Evolutionary conservation across 2,113 vertebrate species (phyloP).

Genomic region (Podilymbus podiceps): DNA sequence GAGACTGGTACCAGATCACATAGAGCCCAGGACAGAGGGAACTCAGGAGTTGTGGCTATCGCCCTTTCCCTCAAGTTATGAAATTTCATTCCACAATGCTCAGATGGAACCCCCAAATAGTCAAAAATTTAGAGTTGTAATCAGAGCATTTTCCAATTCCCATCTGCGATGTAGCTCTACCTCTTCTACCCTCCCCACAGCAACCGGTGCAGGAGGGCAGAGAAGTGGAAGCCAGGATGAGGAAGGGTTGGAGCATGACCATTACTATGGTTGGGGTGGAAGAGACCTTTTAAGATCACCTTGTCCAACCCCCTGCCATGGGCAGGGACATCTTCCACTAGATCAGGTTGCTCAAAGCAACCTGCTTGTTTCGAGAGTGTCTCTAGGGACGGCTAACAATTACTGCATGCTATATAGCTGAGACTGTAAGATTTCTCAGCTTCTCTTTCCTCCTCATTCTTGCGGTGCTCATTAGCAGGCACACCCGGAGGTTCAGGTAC

Average conservation of each 20-base stretch:
- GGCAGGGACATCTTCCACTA: neutral
- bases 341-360: neutral
- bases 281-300: neutral
- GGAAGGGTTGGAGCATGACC: neutral
- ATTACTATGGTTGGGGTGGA: neutral
- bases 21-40: neutral
- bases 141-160: neutral
- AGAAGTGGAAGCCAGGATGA: neutral
- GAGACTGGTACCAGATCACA: neutral
- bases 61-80: neutral
- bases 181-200: neutral
- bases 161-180: fast-evolving
- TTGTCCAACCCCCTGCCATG: neutral
- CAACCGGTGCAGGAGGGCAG: neutral
- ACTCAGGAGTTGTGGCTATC: neutral
- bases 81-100: neutral
- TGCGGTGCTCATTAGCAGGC: neutral
- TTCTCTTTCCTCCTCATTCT: neutral
- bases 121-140: neutral
- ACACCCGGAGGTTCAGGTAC: neutral
- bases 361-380: neutral
- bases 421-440: neutral
- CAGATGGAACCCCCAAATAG: neutral
- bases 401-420: neutral
- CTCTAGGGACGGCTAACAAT: neutral